phyloP scores from a whole-genome alignment of 2,888 invertebrate species.

The Trichacis sp. region DNA sequence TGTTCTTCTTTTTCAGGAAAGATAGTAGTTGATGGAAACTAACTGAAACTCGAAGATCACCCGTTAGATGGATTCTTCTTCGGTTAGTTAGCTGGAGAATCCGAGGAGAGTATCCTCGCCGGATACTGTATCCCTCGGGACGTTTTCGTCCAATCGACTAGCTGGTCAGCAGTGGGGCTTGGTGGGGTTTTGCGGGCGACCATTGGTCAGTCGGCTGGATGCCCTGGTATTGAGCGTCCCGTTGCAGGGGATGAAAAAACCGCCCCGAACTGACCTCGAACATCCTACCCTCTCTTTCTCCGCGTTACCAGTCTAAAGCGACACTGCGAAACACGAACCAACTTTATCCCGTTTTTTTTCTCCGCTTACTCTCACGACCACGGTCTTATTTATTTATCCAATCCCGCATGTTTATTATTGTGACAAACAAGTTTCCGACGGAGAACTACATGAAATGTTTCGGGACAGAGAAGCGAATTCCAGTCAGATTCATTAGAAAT shows the following conservation, averaged over 20 bases:
- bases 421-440: not conserved
- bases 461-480: conserved; percentile 7
- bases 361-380: too few species aligned
- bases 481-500: conserved; percentile 29
- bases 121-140: conserved; percentile 53
- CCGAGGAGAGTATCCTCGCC: conserved; percentile 56
- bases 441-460: not conserved
- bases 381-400: too few species aligned
- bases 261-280: conserved; percentile 69
- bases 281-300: conserved; percentile 67
- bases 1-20: too few species aligned
- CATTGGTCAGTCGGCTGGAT: conserved; percentile 66
- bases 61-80: conserved; percentile 61
- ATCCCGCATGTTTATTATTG: not conserved
- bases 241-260: conserved; percentile 66
- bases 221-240: conserved; percentile 66
- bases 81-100: conserved; percentile 64
- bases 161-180: conserved; percentile 59
- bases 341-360: too few species aligned
- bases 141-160: conserved; percentile 58
- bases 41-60: conserved; percentile 43
- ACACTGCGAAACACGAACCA: conserved; percentile 39
- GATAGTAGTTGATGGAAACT: not conserved
- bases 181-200: conserved; percentile 63
- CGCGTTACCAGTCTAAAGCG: conserved; percentile 63